phyloP scores from a whole-genome alignment of 2,888 invertebrate species.

The Tachina fera region DNA sequence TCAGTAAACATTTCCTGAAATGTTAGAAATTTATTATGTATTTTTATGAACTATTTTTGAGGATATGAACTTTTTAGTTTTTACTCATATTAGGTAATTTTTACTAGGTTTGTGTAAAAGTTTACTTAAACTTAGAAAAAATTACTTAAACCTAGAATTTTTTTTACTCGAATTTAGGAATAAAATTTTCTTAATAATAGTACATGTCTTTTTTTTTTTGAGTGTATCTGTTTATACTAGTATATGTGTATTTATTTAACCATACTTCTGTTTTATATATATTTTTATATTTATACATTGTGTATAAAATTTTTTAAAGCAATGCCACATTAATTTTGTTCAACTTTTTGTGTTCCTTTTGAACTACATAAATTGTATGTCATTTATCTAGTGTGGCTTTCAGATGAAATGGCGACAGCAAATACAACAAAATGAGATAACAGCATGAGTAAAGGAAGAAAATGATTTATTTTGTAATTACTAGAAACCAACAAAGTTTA shows the following conservation, averaged over 20 bases:
- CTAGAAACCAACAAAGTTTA: constrained; percentile 3
- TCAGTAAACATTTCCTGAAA: too few relatives aligned
- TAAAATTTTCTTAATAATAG: too few relatives aligned
- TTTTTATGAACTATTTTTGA: too few relatives aligned
- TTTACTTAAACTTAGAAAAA: too few relatives aligned
- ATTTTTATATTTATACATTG: too few relatives aligned
- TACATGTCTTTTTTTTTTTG: too few relatives aligned
- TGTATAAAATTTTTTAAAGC: background rate
- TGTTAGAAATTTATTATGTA: too few relatives aligned
- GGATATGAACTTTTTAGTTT: too few relatives aligned
- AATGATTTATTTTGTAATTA: constrained; percentile 62
- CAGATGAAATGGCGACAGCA: constrained; percentile 45
- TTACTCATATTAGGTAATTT: too few relatives aligned
- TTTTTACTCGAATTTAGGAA: too few relatives aligned
- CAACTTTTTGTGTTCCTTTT: constrained; percentile 26
- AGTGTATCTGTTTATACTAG: background rate
- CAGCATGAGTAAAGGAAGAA: constrained; percentile 6
- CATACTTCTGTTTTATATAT: background rate
- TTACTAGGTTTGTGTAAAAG: too few relatives aligned
- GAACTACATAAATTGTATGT: constrained; percentile 54
- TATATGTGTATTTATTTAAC: background rate
- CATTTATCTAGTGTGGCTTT: constrained; percentile 56
- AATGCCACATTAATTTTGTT: constrained; percentile 34
- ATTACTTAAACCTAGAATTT: too few relatives aligned
- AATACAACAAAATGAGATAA: constrained; percentile 31